Base-by-base conservation (phyloP, 2,113 vertebrate species). In the Ornithorhynchus anatinus region DNA sequence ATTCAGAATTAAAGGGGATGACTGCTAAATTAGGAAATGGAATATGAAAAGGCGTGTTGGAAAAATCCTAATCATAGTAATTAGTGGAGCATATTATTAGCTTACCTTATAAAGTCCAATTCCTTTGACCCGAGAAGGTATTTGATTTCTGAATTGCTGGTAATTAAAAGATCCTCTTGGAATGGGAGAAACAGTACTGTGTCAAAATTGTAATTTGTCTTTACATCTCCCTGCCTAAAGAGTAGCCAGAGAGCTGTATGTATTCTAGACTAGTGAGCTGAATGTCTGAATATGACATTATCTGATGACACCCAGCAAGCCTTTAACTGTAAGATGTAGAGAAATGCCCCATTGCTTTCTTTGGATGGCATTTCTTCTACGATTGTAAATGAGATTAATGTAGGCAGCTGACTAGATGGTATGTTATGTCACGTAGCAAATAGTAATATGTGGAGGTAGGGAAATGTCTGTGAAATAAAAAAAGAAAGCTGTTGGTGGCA, bases 361-460 rank as follows among this genome's bases (percentile, higher is more conserved):
- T 69, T 81, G 33, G 50, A 33, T 79, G 17, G 17, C 23, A 25
- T 67, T 71, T 68, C 33, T 60, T 56, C 50, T 69, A 43, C 38
- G n/a, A 58, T 6, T 50, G 27, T 81, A 69, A 83, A 33, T 27
- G 59, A 78, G 71, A 80, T 79, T 84, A 80, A 88, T 77, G n/a
- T 75, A 50, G 11, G 75, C 53, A 23, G 6, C 47, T 73, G 73
- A 71, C 47, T 73, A 69, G 53, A 42, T 75, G 72, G 66, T 69
- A 79, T 11, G 22, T 69, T 69, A 79, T 11, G 22, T 69, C 23
- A 72, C 10, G 40, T 79, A 45, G 3, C 32, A 35, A 67, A 76
- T 87, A 64, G 54, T 20, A 58, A 45, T 37, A 6, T 62, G 10
- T 33, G n/a, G 37, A 67, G 14, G 3, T 59, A 15, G 1, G 32